Conservation (phyloP, 23 tunicate species). For the Diplosoma virens region DNA sequence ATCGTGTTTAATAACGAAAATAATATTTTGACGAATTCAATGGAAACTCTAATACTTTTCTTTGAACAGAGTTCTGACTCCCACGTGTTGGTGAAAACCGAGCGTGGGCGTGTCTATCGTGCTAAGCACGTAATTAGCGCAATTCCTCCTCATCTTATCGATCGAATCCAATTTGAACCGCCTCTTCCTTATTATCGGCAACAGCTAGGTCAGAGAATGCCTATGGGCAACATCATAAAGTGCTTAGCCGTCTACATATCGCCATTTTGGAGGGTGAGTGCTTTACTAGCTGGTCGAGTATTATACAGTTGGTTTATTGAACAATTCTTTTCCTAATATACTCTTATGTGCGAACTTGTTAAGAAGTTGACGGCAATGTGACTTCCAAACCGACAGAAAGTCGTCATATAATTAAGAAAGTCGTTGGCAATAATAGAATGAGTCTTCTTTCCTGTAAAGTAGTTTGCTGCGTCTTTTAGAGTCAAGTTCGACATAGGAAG, state of each 20-base stretch:
- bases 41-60: background rate
- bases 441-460: no score
- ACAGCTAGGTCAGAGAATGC: conserved; percentile 47
- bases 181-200: conserved; percentile 51
- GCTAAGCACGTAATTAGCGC: conserved; percentile 52
- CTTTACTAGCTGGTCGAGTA: background rate
- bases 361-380: no score
- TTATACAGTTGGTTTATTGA: background rate
- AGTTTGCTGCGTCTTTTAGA: no score
- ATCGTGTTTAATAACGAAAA: no score
- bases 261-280: conserved; percentile 80
- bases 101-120: conserved; percentile 27
- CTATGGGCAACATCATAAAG: conserved; percentile 74
- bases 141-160: conserved; percentile 67
- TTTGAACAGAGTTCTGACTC: conserved; percentile 33
- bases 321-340: background rate
- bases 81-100: conserved; percentile 26
- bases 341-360: no score
- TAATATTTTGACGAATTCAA: background rate
- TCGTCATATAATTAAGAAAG: no score
- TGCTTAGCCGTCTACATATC: conserved; percentile 51
- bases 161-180: conserved; percentile 59
- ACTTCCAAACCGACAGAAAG: no score
- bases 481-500: no score
- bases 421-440: no score